Evolutionary conservation across 2,797 vertebrate species (phyloP).

Genomic region (Ispidina lecontei): DNA sequence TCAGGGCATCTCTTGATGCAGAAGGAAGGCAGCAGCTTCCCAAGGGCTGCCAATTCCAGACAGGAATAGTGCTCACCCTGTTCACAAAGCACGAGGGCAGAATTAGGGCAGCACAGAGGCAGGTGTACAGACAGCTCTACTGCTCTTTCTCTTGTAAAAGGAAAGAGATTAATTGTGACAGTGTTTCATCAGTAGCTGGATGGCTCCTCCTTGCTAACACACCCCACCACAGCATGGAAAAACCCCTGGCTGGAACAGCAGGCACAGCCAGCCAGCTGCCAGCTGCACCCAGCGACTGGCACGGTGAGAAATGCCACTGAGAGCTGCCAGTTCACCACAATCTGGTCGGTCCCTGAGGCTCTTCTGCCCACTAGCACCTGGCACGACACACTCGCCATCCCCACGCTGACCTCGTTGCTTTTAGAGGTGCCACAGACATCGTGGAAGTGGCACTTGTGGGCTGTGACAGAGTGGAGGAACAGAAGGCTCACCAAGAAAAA

Average conservation of each 20-base stretch:
- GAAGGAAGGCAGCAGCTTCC: neutral
- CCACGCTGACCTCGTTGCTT: neutral
- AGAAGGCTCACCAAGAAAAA: neutral
- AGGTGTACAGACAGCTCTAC: neutral
- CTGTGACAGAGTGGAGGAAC: neutral
- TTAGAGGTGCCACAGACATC: neutral
- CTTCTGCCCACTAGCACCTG: neutral
- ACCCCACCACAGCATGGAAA: neutral
- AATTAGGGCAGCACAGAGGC: neutral
- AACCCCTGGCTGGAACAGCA: neutral
- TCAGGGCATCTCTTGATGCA: neutral
- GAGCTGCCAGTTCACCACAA: neutral
- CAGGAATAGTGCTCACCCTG: neutral
- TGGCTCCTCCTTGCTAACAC: neutral
- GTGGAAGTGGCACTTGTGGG: neutral
- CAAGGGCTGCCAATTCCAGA: neutral
- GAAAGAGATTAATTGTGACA: neutral
- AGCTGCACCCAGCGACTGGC: neutral
- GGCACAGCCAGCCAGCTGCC: accelerated
- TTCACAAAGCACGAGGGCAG: neutral
- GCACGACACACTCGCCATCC: neutral
- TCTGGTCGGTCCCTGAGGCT: neutral
- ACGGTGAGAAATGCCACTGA: neutral
- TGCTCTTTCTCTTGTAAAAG: neutral
- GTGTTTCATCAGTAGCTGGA: neutral